Percentiles rank a stretch among this genome's conserved stretches.
Evolutionary conservation across 2,113 vertebrate genomes (phyloP).

Genomic region (Genyomyrus donnyi): DNA sequence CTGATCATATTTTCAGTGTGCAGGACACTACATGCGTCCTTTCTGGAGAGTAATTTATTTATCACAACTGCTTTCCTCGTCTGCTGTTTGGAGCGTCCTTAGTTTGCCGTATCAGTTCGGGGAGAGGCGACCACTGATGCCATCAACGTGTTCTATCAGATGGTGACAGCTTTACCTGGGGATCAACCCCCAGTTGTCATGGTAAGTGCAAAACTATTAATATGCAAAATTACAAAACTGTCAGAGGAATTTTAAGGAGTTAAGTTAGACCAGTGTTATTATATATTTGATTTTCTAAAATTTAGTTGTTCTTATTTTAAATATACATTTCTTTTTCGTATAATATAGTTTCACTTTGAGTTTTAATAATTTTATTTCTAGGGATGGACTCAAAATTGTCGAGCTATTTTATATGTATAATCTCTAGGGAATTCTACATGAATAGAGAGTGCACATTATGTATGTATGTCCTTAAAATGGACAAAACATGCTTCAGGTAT

Average conservation of each 20-base stretch:
- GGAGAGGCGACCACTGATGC: constrained; percentile 62
- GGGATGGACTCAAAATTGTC: not conserved
- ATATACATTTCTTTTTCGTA: not conserved
- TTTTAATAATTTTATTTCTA: not conserved
- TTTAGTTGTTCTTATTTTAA: not conserved
- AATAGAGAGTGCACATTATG: too few relatives aligned
- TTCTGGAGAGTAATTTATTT: not conserved
- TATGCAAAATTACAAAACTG: not conserved
- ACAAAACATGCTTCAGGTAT: too few relatives aligned
- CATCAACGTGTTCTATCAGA: constrained; percentile 67
- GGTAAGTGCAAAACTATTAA: constrained; percentile 48
- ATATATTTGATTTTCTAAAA: not conserved
- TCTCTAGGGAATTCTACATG: too few relatives aligned
- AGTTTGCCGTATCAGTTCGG: constrained; percentile 54
- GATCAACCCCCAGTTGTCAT: constrained; percentile 81
- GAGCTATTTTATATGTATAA: not conserved
- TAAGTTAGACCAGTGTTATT: not conserved
- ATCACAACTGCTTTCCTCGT: not conserved
- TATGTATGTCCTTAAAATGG: too few relatives aligned
- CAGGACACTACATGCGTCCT: not conserved
- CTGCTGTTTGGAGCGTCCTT: constrained; percentile 7
- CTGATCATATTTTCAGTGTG: not conserved
- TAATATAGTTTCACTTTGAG: not conserved
- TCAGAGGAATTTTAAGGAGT: not conserved
- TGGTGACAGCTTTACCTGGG: constrained; percentile 65